Percentiles rank a stretch among this genome's conserved stretches.
phyloP scores from a whole-genome alignment of 2,113 vertebrate species.

The Apus apus region DNA sequence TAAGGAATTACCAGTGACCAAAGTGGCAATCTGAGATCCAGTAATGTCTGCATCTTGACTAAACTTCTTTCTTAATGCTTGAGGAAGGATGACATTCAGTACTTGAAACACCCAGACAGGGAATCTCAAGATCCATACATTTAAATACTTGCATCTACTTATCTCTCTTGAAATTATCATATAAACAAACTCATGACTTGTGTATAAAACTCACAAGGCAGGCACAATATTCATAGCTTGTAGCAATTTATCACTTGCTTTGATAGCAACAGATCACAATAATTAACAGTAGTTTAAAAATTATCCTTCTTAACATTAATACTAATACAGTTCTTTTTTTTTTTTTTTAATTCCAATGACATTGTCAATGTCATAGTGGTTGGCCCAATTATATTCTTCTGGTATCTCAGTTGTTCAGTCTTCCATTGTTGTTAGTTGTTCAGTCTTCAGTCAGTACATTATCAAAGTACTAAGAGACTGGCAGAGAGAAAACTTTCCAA shows the following conservation, averaged over 20 bases:
- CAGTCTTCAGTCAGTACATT: background rate
- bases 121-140: background rate
- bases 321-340: background rate
- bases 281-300: constrained; percentile 7
- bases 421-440: background rate
- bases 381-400: background rate
- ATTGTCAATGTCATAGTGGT: background rate
- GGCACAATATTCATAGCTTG: background rate
- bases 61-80: background rate
- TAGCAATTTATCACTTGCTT: background rate
- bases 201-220: background rate
- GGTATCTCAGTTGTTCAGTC: background rate
- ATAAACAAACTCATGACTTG: background rate
- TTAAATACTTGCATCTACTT: background rate
- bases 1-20: background rate
- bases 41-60: background rate
- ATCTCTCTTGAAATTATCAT: background rate
- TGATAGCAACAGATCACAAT: background rate
- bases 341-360: background rate
- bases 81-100: constrained; percentile 4
- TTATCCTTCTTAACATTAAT: background rate
- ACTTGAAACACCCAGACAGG: background rate
- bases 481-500: background rate
- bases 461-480: background rate
- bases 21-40: background rate